phyloP scores from a whole-genome alignment of 2,888 invertebrate species.

The Drosophila austrosaltans region DNA sequence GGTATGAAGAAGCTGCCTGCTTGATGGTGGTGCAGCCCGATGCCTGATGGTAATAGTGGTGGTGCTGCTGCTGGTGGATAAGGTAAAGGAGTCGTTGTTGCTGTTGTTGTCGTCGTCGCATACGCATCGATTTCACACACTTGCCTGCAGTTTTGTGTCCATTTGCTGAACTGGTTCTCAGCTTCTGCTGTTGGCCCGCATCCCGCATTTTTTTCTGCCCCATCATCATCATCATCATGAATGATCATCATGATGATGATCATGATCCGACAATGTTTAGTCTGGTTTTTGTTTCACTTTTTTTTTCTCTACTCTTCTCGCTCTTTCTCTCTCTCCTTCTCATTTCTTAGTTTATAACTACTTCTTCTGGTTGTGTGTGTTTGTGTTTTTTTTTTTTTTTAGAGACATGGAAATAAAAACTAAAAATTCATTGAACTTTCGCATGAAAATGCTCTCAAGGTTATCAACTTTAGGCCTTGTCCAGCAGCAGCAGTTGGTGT shows the following conservation, averaged over 20 bases:
- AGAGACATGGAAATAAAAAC: conserved; percentile 81
- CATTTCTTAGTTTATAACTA: conserved; percentile 12
- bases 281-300: conserved; percentile 80
- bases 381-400: conserved; percentile 27
- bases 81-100: conserved; percentile 7
- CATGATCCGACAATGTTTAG: conserved; percentile 68
- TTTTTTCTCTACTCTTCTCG: conserved; percentile 49
- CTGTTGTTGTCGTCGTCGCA: conserved; percentile 22
- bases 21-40: background rate
- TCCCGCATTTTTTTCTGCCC: conserved; percentile 4
- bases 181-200: conserved; percentile 42
- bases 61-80: background rate
- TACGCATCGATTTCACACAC: conserved; percentile 76
- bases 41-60: background rate
- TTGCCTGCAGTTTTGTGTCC: conserved; percentile 46
- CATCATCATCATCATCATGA: conserved; percentile 9
- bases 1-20: background rate
- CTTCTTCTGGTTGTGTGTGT: conserved; percentile 7
- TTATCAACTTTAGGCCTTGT: conserved; percentile 80
- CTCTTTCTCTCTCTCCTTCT: conserved; percentile 20
- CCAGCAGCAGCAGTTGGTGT: conserved; percentile 57
- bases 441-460: conserved; percentile 83
- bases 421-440: conserved; percentile 82
- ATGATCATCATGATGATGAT: conserved; percentile 12
- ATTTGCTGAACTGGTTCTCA: conserved; percentile 78